Evolutionary conservation across 2,113 vertebrate genomes (phyloP), one percentile per base, ranked within the genome.

Genomic region (Suricata suricatta): DNA sequence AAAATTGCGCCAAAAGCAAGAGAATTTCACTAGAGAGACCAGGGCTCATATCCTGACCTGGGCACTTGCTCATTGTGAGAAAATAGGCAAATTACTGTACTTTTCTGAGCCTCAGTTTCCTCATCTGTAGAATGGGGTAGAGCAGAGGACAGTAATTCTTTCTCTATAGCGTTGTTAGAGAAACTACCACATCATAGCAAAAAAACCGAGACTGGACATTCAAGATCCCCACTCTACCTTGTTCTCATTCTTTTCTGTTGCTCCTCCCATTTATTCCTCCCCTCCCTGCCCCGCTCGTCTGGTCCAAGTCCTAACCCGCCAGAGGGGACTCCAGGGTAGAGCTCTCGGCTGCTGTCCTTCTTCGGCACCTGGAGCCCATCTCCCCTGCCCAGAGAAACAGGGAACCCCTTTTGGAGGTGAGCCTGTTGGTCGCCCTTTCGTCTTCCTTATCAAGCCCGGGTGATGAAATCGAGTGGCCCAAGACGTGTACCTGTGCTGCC

Each of bases 321-420:
- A 63, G 92, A 63, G 66, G 63, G 82, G n/a, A 19, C 80, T 57
- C 60, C 19, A 27, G 96, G 76, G 23, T 82, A 63, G 25, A 66
- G 54, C 29, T 76, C 57, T 35, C 63, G 44, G 60, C 50, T 44
- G 54, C 64, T 50, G 83, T 31, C 27, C 41, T 87, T 74, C 79
- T 2, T 14, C 38, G 68, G 88, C 68, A 19, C 66, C 79, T 52
- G 76, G 93, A 64, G 23, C 41, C 41, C 21, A 0, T 35, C 64
- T 31, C 23, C 19, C 27, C 3, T 5, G 0, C 35, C 31, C 15
- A 2, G 63, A 90, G 63, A 38, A 60, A 54, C n/a, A 72, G 94
- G 95, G 60, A 87, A 79, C 47, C 89, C 95, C 97, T 95, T 72
- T 33, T 91, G 89, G 89, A 85, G 77, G 47, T 23, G 4, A 88